These are phyloP conservation scores for Scaptomyza montana DNA, from an alignment of 1,140 invertebrate genomes.

Conservation along the genomic window DNA sequence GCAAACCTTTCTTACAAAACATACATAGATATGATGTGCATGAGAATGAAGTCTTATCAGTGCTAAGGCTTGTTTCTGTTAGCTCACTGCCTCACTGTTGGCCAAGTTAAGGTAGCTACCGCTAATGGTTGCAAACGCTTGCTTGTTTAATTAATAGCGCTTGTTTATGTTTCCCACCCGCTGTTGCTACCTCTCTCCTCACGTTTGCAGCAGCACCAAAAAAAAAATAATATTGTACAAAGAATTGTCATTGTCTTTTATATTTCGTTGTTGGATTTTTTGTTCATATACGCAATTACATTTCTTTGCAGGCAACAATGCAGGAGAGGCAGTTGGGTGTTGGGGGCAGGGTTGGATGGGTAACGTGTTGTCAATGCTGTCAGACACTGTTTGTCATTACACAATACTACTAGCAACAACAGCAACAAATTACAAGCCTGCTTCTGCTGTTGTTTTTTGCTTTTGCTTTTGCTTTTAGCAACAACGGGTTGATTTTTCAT, in stretches of 20 bases:
- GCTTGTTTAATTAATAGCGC: constrained; percentile 56
- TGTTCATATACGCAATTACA: constrained; percentile 56
- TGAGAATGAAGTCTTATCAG: constrained; percentile 20
- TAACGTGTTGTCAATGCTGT: constrained; percentile 60
- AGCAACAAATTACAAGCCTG: constrained; percentile 37
- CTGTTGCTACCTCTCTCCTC: not conserved
- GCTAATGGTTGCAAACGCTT: constrained; percentile 46
- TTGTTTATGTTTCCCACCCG: constrained; percentile 43
- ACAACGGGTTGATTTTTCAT: constrained; percentile 52
- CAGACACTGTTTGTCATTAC: constrained; percentile 64
- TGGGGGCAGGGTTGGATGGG: not conserved
- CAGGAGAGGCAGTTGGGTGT: not conserved
- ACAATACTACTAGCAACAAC: constrained; percentile 53
- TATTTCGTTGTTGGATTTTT: not conserved
- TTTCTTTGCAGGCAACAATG: constrained; percentile 47
- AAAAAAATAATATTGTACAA: constrained; percentile 9
- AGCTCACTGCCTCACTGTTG: constrained; percentile 31
- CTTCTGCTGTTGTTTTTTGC: constrained; percentile 31
- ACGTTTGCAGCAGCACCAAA: constrained; percentile 11
- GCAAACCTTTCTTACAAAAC: constrained; percentile 24
- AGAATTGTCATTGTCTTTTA: constrained; percentile 64
- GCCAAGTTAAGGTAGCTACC: constrained; percentile 48
- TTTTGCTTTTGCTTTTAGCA: constrained; percentile 13
- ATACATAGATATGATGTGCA: constrained; percentile 3
- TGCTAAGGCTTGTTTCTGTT: too few species aligned